phyloP scores from a whole-genome alignment of 2,888 invertebrate species.

The Anarsia innoxiella region DNA sequence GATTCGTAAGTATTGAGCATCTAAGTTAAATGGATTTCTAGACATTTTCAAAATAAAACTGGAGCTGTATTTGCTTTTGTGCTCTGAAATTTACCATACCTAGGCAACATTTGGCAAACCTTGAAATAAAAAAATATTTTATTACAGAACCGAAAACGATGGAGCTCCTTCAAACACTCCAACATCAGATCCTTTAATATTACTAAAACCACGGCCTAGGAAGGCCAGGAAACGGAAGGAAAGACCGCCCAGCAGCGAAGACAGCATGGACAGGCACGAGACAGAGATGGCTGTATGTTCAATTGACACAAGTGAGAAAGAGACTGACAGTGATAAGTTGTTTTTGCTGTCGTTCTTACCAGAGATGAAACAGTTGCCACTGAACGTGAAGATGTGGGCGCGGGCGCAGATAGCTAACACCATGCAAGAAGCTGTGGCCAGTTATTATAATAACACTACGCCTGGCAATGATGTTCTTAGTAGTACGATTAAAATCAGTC shows the following conservation, averaged over 20 bases:
- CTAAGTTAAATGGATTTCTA: too few relatives aligned
- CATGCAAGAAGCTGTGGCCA: conserved; percentile 62
- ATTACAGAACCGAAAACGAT: too few relatives aligned
- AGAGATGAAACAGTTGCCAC: conserved; percentile 57
- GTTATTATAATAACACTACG: conserved; percentile 42
- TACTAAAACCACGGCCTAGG: not conserved
- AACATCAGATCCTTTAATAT: not conserved
- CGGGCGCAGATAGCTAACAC: conserved; percentile 58
- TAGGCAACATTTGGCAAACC: too few relatives aligned
- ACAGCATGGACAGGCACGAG: not conserved
- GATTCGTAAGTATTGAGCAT: not conserved
- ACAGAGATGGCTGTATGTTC: not conserved
- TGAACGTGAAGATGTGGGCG: conserved; percentile 66
- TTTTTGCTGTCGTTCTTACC: conserved; percentile 61
- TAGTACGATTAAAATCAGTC: conserved; percentile 44
- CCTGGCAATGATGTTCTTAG: conserved; percentile 19
- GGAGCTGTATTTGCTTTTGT: too few relatives aligned
- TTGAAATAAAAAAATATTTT: too few relatives aligned
- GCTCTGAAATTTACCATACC: too few relatives aligned
- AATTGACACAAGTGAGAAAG: conserved; percentile 23
- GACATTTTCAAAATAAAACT: too few relatives aligned
- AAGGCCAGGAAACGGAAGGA: not conserved
- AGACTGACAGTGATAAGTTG: conserved; percentile 49
- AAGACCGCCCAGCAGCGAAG: not conserved
- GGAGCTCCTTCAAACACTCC: not conserved